Percentiles rank a stretch among this genome's conserved stretches.
Evolutionary conservation across 2,797 vertebrate genomes (phyloP).

Genomic region (Oreortyx pictus): DNA sequence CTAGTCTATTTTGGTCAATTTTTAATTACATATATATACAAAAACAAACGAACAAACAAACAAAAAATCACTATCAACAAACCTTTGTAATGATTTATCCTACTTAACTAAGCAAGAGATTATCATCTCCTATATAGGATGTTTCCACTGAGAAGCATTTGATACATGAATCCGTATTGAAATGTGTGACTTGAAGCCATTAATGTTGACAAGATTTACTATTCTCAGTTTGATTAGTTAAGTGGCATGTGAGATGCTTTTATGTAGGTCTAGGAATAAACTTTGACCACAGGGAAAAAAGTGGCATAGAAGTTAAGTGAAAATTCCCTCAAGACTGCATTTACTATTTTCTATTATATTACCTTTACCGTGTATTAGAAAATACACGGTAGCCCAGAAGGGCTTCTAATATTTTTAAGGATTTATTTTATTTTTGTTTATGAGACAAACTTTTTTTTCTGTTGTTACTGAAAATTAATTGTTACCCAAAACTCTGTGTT

Average conservation of each 20-base stretch:
- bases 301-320: not conserved
- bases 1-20: not conserved
- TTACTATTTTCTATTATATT: not conserved
- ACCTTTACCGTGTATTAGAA: not conserved
- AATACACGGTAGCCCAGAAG: too few species aligned
- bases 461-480: not conserved
- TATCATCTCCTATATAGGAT: not conserved
- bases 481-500: not conserved
- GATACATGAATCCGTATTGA: not conserved
- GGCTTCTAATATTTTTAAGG: not conserved
- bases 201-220: slow-evolving; percentile 3
- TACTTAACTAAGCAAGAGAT: not conserved
- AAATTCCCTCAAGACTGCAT: not conserved
- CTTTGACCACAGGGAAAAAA: not conserved
- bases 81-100: not conserved
- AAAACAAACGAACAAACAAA: too few species aligned
- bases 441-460: not conserved
- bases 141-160: not conserved
- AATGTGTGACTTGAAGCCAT: not conserved
- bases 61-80: not conserved
- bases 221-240: not conserved
- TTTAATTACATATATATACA: not conserved
- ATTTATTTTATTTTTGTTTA: not conserved
- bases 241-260: not conserved
- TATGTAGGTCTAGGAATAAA: not conserved